These are phyloP conservation scores for Nyctereutes procyonoides DNA, from an alignment of 2,113 vertebrate species.

Conservation along the genomic window DNA sequence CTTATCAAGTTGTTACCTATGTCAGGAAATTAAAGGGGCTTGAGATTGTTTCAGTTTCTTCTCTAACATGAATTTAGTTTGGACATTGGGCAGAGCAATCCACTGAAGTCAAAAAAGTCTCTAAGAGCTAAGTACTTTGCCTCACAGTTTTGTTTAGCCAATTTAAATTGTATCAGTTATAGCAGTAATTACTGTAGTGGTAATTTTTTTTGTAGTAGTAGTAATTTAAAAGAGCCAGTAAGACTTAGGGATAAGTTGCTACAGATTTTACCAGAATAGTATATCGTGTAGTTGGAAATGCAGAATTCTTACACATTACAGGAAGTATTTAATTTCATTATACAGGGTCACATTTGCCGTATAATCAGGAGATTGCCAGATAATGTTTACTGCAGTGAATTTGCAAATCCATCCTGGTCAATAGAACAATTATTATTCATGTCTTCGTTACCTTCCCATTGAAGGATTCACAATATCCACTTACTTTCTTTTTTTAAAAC, in stretches of 20 bases:
- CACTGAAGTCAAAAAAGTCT: neutral
- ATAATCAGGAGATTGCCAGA: slow-evolving; percentile 42
- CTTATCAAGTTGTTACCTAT: neutral
- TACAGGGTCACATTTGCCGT: slow-evolving; percentile 77
- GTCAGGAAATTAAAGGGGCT: neutral
- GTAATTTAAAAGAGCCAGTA: neutral
- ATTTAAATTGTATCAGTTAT: slow-evolving; percentile 16
- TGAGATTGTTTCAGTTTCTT: neutral
- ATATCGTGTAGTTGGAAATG: slow-evolving; percentile 46
- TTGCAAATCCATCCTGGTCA: slow-evolving; percentile 93
- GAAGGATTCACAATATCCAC: neutral
- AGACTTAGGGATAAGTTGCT: slow-evolving; percentile 21
- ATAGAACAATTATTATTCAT: slow-evolving; percentile 93
- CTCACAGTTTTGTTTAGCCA: neutral
- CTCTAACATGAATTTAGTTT: neutral
- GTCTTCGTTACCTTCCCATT: slow-evolving; percentile 86
- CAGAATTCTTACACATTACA: neutral
- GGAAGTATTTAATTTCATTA: slow-evolving; percentile 75
- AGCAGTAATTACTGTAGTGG: neutral
- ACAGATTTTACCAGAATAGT: slow-evolving; percentile 23
- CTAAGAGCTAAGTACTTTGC: neutral
- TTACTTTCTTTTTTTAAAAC: too few species aligned
- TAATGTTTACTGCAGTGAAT: slow-evolving; percentile 89
- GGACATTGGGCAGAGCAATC: neutral
- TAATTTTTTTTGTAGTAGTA: neutral